Base-by-base conservation (phyloP, 2,888 invertebrate genomes). In the Anarsia innoxiella region DNA sequence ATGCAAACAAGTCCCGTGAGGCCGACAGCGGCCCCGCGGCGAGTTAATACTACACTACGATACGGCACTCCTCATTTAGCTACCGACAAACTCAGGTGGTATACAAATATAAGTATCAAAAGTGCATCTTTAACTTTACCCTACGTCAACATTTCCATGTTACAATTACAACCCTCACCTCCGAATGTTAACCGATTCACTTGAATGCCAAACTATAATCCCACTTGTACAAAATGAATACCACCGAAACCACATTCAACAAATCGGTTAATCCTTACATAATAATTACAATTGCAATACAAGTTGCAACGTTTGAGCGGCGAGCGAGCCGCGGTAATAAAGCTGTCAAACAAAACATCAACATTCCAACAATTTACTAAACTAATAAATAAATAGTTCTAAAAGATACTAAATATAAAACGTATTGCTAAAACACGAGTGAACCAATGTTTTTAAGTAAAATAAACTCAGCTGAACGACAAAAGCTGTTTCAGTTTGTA, bases 291-390 rank as follows among this genome's bases (percentile, higher is more conserved):
- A 25, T 33, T 33, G 33, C 31, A 31, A 31, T 19, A 19, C n/a
- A 31, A 23, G 14, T 31, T 31, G 31, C 23, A 11, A 33, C 26
- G 12, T 26, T 12, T 26, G 26, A 11, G 26, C 33, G 33, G 26
- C 33, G 25, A 33, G 10, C 16, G 46, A 43, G 44, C 35, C 33
- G 29, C 15, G n/a, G 19, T 42, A 56, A 53, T 51, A 48, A 46
- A 47, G 19, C 39, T 42, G 58, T 51, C 53, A 53, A 68, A 71
- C 62, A 62, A 66, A 69, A 72, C 53, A 47, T 44, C 53, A 72
- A 73, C 69, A 70, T 66, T 63, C 69, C 73, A 72, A 73, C 73
- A 71, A 72, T 68, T 67, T 36, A 37, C 36, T 41, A 68, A 56
- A 55, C 65, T 70, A 67, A 57, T 62, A 65, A 71, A 70, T 69